A percentile compares a stretch with the other conserved stretches of the same genome.
Evolutionary conservation across 2,113 vertebrate genomes (phyloP).

Genomic region (Gymnogyps californianus): DNA sequence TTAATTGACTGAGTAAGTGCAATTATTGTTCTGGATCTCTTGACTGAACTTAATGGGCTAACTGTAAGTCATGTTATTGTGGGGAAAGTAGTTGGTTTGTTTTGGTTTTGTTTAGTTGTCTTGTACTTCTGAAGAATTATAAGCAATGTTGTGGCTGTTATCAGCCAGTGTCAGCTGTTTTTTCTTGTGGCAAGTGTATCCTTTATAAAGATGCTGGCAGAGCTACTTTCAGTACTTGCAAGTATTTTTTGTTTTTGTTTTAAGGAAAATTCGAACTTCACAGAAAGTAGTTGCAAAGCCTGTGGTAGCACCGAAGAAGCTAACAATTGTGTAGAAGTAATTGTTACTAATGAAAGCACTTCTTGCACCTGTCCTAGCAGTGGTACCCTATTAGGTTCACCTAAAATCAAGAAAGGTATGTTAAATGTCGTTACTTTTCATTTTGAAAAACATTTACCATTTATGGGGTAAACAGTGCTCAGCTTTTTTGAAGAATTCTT

Average conservation of each 20-base stretch:
- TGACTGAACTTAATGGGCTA: no score
- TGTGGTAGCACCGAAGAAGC: conserved; percentile 81
- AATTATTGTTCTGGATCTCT: neutral
- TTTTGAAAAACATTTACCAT: neutral
- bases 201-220: neutral
- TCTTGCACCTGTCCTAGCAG: conserved; percentile 86
- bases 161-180: neutral
- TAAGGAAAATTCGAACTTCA: conserved; percentile 82
- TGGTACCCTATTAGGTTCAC: conserved; percentile 81
- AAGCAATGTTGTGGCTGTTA: neutral
- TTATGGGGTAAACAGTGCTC: neutral
- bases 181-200: neutral
- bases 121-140: neutral
- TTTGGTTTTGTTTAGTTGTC: neutral
- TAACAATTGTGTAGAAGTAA: conserved; percentile 77
- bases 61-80: neutral
- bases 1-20: neutral
- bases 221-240: neutral
- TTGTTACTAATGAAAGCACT: conserved; percentile 77
- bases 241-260: neutral
- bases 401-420: conserved; percentile 88
- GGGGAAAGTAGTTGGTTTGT: neutral
- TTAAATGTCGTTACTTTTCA: neutral
- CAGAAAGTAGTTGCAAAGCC: conserved; percentile 82
- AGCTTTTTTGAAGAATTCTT: neutral